Evolutionary conservation across 2,888 invertebrate genomes (phyloP).

Genomic region (Dicycla oo): DNA sequence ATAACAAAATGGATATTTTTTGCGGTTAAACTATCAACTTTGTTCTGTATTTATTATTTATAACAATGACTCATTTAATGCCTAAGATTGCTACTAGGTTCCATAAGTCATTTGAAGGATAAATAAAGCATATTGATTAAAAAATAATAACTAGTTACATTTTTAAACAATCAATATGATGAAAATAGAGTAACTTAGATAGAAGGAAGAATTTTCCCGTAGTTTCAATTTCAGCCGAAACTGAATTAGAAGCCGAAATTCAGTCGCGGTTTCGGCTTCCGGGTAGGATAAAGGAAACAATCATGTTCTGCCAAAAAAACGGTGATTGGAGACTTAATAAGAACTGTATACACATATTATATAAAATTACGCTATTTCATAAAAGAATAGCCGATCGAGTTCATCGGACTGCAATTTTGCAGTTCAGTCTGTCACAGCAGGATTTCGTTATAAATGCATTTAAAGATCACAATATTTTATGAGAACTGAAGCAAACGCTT

Average conservation of each 20-base stretch:
- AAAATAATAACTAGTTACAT: neutral
- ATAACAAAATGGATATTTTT: constrained; percentile 53
- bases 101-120: constrained; percentile 20
- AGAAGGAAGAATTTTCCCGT: too few relatives aligned
- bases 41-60: constrained; percentile 43
- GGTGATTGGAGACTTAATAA: neutral
- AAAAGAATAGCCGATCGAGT: neutral
- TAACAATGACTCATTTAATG: constrained; percentile 46
- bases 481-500: constrained; percentile 1
- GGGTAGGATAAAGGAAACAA: neutral
- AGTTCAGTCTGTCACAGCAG: neutral
- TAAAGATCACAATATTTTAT: neutral
- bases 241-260: neutral
- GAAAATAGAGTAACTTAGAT: too few relatives aligned
- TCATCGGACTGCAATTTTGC: constrained; percentile 20
- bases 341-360: neutral
- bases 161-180: neutral
- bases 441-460: neutral
- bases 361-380: constrained; percentile 11
- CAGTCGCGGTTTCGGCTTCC: constrained; percentile 13
- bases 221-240: constrained; percentile 24
- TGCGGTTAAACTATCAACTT: constrained; percentile 47
- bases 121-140: constrained; percentile 7
- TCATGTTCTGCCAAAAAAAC: neutral
- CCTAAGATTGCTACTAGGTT: constrained; percentile 14